Percentiles rank a stretch among this genome's conserved stretches.
These are phyloP conservation scores for Cyphomyrus plagiostoma DNA, from an alignment of 2,113 vertebrate genomes.

Conservation along the genomic window DNA sequence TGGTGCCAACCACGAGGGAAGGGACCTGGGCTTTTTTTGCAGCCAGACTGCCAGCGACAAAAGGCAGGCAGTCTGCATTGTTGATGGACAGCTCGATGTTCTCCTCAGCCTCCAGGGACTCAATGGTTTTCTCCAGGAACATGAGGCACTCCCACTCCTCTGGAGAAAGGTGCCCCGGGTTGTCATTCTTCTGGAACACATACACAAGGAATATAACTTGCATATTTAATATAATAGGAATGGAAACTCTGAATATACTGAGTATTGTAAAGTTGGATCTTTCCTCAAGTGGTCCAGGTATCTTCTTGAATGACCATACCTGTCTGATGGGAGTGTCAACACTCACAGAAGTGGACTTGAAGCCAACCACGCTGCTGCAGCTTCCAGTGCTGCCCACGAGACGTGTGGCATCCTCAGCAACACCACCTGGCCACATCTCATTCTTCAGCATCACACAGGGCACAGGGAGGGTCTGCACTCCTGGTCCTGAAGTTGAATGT, in stretches of 20 bases:
- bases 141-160: conserved; percentile 87
- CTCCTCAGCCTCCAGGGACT: conserved; percentile 76
- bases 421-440: conserved; percentile 67
- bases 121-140: conserved; percentile 89
- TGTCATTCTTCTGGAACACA: conserved; percentile 68
- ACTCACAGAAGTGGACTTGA: conserved; percentile 70
- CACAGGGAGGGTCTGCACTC: neutral
- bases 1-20: conserved; percentile 42
- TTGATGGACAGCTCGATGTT: conserved; percentile 72
- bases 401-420: conserved; percentile 52
- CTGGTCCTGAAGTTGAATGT: neutral
- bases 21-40: conserved; percentile 47
- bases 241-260: neutral
- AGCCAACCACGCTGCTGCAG: conserved; percentile 73
- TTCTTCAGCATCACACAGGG: conserved; percentile 67
- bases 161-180: conserved; percentile 77
- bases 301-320: neutral
- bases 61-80: conserved; percentile 44
- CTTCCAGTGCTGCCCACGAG: conserved; percentile 62
- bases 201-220: neutral
- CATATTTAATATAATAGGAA: neutral
- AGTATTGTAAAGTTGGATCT: neutral
- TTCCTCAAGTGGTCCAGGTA: neutral
- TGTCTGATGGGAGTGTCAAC: neutral
- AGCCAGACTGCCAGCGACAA: conserved; percentile 35